Evolutionary conservation across 1,140 invertebrate species (phyloP), one percentile per base, ranked within the genome.

Genomic region (Lucilia cuprina): DNA sequence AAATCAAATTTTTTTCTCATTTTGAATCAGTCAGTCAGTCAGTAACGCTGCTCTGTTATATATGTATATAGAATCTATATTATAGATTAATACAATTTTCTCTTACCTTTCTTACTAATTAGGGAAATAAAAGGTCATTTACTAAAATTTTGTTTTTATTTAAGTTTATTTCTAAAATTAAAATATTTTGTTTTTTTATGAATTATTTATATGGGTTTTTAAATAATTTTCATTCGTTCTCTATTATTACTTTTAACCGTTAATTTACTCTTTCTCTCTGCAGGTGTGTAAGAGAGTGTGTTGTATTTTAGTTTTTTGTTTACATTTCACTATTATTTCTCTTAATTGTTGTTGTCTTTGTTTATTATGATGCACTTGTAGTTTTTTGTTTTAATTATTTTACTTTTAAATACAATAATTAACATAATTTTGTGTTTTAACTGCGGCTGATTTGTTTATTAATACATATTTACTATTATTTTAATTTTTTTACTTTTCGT

Each of bases 101-200:
- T n/a, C 41, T 41, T 19, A 13, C 55, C 55, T 13, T 65, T 21
- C 65, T 30, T 30, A 30, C 25, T 30, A 74, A 12, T 10, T 30
- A 30, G 3, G 25, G 25, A 74, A 74, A 74, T 74, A 34, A 74
- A 74, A 41, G 5, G 47, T 41, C 13, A 35, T 14, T 34, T 41
- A 41, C 2, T 41, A 10, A 30, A 1, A 10, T 55, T 80, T 80
- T 80, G 41, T 80, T 80, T 55, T 80, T 80, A 80, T 80, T 80
- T 80, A 80, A 80, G 77, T 80, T 80, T 80, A 80, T 80, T 80
- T 80, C 77, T 80, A 80, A 80, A 80, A 80, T 47, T 49, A 80
- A 80, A 80, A 77, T 77, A 77, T 77, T 74, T 75, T 30, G 25
- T 75, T 30, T 25, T 30, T 75, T 77, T 41, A 41, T 3, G 41